Evolutionary conservation across 2,888 invertebrate genomes (phyloP).

Genomic region (Tetragnatha montana): DNA sequence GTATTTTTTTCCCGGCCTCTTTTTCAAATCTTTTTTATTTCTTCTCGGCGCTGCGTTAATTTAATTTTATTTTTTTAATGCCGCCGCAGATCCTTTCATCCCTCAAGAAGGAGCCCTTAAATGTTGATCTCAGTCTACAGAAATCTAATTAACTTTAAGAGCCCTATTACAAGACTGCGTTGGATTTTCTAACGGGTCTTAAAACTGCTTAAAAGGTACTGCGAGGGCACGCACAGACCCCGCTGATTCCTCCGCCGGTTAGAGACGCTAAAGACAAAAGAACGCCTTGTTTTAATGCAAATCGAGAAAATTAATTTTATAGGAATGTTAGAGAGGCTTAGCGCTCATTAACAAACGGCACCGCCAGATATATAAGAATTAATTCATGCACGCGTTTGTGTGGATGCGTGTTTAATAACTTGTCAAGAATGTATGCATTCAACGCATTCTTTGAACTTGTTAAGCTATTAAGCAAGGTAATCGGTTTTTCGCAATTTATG

Average conservation of each 20-base stretch:
- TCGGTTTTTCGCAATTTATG: not conserved
- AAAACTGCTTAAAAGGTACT: not conserved
- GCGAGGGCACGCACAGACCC: not conserved
- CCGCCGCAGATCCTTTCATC: constrained; percentile 4
- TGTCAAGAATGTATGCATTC: not conserved
- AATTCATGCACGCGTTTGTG: not conserved
- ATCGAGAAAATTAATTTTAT: not conserved
- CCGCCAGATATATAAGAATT: not conserved
- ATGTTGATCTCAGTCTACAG: constrained; percentile 9
- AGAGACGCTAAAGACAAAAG: not conserved
- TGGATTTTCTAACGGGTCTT: constrained; percentile 6
- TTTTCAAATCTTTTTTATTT: constrained; percentile 12
- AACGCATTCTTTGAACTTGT: not conserved
- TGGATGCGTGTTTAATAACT: not conserved
- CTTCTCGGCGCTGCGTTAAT: constrained; percentile 36
- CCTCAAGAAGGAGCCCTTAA: not conserved
- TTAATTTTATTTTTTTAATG: constrained; percentile 66
- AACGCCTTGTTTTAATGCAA: not conserved
- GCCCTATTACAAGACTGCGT: constrained; percentile 16
- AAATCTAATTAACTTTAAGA: constrained; percentile 58
- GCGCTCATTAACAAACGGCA: not conserved
- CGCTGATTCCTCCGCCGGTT: not conserved
- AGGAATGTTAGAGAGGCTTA: not conserved
- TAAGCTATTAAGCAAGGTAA: not conserved
- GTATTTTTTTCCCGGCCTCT: constrained; percentile 7